Percentiles rank a stretch among this genome's conserved stretches.
These are phyloP conservation scores for Volucella inflata DNA, from an alignment of 2,888 invertebrate species.

Conservation along the genomic window DNA sequence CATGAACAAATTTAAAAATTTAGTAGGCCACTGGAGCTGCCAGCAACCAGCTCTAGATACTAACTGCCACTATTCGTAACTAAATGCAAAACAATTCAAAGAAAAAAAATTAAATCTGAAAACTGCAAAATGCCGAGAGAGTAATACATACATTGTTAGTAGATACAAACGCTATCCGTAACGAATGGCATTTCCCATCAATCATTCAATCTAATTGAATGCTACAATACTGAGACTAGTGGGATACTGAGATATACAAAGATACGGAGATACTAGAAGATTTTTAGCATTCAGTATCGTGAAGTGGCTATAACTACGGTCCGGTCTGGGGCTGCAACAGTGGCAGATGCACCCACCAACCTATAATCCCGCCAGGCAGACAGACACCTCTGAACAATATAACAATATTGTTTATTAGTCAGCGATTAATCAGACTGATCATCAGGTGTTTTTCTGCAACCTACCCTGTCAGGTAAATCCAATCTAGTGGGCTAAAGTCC, in stretches of 20 bases:
- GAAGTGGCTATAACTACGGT: conserved; percentile 38
- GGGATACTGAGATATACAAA: conserved; percentile 41
- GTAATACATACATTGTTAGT: no score
- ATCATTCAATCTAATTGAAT: conserved; percentile 74
- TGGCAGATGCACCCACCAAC: conserved; percentile 71
- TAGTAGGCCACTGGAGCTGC: conserved; percentile 62
- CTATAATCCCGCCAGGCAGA: conserved; percentile 44
- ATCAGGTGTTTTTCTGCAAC: conserved; percentile 15
- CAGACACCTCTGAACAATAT: conserved; percentile 67
- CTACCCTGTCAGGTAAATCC: conserved; percentile 44
- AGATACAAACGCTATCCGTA: conserved; percentile 46
- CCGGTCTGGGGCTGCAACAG: conserved; percentile 42
- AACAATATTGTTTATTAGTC: conserved; percentile 70
- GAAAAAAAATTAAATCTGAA: conserved; percentile 2
- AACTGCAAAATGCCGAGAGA: conserved; percentile 49
- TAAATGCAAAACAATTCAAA: conserved; percentile 47
- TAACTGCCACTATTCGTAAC: conserved; percentile 1
- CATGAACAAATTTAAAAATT: conserved; percentile 27
- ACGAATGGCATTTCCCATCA: conserved; percentile 71
- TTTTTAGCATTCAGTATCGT: conserved; percentile 22
- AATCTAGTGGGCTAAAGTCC: conserved; percentile 36
- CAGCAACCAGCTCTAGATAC: conserved; percentile 10
- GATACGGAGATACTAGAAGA: not conserved
- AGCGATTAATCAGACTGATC: conserved; percentile 67
- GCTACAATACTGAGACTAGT: conserved; percentile 40